Conservation (phyloP, 37 sponge, comb jelly and placozoan species). For the Axinella damicornis region DNA sequence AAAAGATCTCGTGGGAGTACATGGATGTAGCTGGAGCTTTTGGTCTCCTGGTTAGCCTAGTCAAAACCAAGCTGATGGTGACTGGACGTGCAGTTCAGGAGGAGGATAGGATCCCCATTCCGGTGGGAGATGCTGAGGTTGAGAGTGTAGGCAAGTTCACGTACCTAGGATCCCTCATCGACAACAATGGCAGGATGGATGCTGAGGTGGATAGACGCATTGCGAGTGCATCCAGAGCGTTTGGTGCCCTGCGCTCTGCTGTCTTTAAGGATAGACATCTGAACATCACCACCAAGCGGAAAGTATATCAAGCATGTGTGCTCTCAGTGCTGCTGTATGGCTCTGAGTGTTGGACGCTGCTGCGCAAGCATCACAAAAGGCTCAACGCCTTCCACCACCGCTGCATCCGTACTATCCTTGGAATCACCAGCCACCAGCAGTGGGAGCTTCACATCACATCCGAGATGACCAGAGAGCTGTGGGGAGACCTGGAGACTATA, state of each 20-base stretch:
- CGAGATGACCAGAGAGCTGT: no score
- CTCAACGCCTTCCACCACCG: slow-evolving; percentile 36
- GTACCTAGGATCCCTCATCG: slow-evolving; percentile 16
- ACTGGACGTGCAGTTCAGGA: slow-evolving; percentile 2
- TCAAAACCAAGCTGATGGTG: slow-evolving; percentile 36
- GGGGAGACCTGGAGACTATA: no score
- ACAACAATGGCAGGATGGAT: not conserved
- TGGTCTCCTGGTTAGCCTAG: slow-evolving; percentile 13
- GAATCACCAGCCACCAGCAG: slow-evolving; percentile 4
- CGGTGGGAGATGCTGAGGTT: slow-evolving; percentile 9
- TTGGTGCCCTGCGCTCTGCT: no score
- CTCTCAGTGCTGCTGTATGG: slow-evolving; percentile 13
- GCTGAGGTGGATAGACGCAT: no score
- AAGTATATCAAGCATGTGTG: slow-evolving; percentile 6
- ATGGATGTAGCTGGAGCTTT: not conserved
- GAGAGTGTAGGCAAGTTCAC: not conserved
- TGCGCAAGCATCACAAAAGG: no score
- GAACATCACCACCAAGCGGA: not conserved
- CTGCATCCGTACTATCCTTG: slow-evolving; percentile 22
- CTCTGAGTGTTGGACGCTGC: slow-evolving; percentile 22
- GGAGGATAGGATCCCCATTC: not conserved
- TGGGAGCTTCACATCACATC: no score
- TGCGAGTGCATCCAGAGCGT: no score
- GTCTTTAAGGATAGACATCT: no score
- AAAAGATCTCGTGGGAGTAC: not conserved